Evolutionary conservation across 2,113 vertebrate genomes (phyloP), one percentile per base, ranked within the genome.

Genomic region (Thryonomys swinderianus): DNA sequence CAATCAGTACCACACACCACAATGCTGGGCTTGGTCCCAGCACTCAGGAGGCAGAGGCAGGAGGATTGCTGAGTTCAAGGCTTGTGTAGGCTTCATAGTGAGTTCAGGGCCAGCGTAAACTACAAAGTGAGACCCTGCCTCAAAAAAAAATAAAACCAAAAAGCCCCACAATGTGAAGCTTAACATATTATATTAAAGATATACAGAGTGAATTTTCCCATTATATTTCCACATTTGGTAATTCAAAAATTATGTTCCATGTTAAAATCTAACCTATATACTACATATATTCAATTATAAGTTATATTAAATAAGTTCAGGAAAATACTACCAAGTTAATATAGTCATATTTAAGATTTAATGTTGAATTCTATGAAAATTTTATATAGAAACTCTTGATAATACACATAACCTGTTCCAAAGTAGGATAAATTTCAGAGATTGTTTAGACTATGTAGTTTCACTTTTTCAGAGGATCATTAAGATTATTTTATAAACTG

Each of bases 241-340:
- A 83, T 89, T 90, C 37, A 90, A 97, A 61, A 81, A 71, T 40
- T 76, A 34, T 16, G 57, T 61, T 93, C 95, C 32, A 78, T 78
- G 74, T 86, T 81, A 64, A 71, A 80, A 80, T 61, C 30, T 69
- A 62, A 74, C 13, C 42, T 48, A 81, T 91, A 83, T 5, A 80
- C 13, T 51, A 86, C 5, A 34, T 40, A 57, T 14, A 73, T 45
- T 73, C 23, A 62, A 80, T 93, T 76, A 76, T 48, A 91, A 93
- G 76, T 27, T 55, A 55, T 86, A 81, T 59, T 62, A 9, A 61
- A 48, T 67, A 84, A 40, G 9, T 71, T 90, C 40, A 87, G 37
- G 12, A 87, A 95, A 93, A 90, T 78, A 27, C 7, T 80, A 76
- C 30, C 51, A 84, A 93, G 86, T 21, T 73, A 42, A 61, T 30